Conservation (phyloP, 2,113 vertebrate genomes). For the Dicrurus megarhynchus region DNA sequence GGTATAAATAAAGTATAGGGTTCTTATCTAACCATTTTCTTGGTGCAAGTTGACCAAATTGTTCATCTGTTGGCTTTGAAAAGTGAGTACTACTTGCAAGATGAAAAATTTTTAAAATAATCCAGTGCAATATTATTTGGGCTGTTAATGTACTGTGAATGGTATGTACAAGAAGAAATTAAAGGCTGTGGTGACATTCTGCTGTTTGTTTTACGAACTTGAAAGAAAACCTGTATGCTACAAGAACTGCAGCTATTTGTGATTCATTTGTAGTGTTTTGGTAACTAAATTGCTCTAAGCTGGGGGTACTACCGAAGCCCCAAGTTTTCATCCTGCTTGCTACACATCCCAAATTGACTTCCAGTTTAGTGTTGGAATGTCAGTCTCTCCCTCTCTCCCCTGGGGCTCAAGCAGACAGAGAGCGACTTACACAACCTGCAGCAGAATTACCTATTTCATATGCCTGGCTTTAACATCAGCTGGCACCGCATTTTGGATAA, state of each 20-base stretch:
- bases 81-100: conserved; percentile 39
- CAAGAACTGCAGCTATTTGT: conserved; percentile 17
- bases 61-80: conserved; percentile 22
- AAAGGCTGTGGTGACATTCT: conserved; percentile 61
- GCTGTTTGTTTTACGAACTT: conserved; percentile 66
- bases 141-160: conserved; percentile 54
- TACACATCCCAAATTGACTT: background rate
- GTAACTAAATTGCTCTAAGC: background rate
- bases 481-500: fast-evolving
- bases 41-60: conserved; percentile 62
- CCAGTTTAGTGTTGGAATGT: background rate
- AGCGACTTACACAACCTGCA: fast-evolving
- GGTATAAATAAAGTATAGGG: conserved; percentile 9
- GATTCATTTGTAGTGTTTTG: background rate
- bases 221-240: conserved; percentile 32
- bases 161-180: conserved; percentile 53
- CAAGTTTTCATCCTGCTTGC: background rate
- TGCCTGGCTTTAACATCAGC: background rate
- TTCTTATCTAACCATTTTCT: conserved; percentile 22
- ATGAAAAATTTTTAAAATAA: background rate
- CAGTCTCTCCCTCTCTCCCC: background rate
- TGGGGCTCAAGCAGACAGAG: background rate
- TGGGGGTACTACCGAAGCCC: background rate
- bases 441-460: fast-evolving
- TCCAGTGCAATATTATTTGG: conserved; percentile 57